Percentiles rank a stretch among this genome's conserved stretches.
phyloP scores from a whole-genome alignment of 2,797 vertebrate genomes.

The Lutjanus campechanus region DNA sequence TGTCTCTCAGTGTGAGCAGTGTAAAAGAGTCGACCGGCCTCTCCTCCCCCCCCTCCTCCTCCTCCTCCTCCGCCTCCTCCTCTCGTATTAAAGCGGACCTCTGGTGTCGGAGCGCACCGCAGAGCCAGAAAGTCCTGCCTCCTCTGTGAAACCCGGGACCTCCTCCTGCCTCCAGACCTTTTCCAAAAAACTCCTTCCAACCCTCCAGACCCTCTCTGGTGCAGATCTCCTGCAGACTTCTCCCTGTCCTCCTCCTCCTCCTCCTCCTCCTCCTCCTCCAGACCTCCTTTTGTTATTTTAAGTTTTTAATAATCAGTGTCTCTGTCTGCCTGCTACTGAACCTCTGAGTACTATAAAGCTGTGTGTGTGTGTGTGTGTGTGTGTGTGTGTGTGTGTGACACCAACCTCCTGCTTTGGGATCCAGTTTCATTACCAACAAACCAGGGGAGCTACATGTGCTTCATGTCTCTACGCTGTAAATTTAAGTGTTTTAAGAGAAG shows the following conservation, averaged over 20 bases:
- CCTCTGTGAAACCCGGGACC: slow-evolving; percentile 78
- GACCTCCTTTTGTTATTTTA: slow-evolving; percentile 60
- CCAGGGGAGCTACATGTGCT: slow-evolving; percentile 44
- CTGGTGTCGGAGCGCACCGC: slow-evolving; percentile 72
- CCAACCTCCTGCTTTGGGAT: slow-evolving; percentile 50
- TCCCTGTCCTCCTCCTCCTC: slow-evolving; percentile 5
- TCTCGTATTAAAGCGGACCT: slow-evolving; percentile 70
- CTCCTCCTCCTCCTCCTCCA: slow-evolving; percentile 8
- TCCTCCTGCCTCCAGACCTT: slow-evolving; percentile 73
- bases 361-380: not conserved
- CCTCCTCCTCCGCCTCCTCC: slow-evolving; percentile 53
- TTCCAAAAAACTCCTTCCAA: slow-evolving; percentile 27
- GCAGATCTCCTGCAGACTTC: slow-evolving; percentile 24
- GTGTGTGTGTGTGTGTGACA: slow-evolving; percentile 47
- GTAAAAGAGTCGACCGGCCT: slow-evolving; percentile 37
- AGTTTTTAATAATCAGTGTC: slow-evolving; percentile 65
- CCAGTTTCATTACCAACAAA: slow-evolving; percentile 67
- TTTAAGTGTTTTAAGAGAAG: slow-evolving; percentile 14
- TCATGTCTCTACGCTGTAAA: slow-evolving; percentile 20
- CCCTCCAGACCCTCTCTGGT: slow-evolving; percentile 42
- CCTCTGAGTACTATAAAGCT: slow-evolving; percentile 9
- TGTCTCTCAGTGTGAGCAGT: slow-evolving; percentile 13
- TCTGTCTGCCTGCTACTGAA: slow-evolving; percentile 27
- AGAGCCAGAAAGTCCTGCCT: slow-evolving; percentile 77
- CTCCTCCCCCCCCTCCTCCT: slow-evolving; percentile 54